Percentiles rank a stretch among this genome's conserved stretches.
Conservation (phyloP, 2,113 vertebrate genomes). For the Grammomys dolichurus region DNA sequence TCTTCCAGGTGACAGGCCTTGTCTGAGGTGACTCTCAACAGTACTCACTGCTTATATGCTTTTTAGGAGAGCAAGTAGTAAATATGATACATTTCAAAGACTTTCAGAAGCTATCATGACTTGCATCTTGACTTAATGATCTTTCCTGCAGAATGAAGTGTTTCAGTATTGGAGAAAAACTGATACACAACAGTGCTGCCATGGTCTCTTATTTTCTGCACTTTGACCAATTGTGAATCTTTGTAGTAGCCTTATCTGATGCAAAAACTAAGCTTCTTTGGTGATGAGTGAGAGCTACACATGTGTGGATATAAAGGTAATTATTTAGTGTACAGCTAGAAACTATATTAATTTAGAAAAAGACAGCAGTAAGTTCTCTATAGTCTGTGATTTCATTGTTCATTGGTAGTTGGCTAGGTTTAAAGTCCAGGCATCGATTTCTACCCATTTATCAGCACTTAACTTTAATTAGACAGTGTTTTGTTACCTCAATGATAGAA, state of each 20-base stretch:
- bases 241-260: neutral
- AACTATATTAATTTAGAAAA: neutral
- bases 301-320: neutral
- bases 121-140: neutral
- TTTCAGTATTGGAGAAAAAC: neutral
- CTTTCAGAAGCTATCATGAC: neutral
- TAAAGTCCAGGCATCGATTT: neutral
- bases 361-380: neutral
- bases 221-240: neutral
- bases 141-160: neutral
- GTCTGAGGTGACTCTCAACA: neutral
- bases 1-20: neutral
- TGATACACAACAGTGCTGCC: neutral
- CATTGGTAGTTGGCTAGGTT: neutral
- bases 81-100: neutral
- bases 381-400: neutral
- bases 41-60: neutral
- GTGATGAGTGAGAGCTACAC: neutral
- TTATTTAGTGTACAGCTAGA: neutral
- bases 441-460: neutral
- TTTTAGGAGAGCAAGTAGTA: neutral
- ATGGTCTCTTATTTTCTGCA: neutral
- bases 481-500: neutral
- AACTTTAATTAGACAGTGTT: neutral
- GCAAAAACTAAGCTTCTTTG: neutral